A percentile compares a stretch with the other conserved stretches of the same genome.
These are phyloP conservation scores for Pao palembangensis DNA, from an alignment of 2,113 vertebrate species.

Conservation along the genomic window DNA sequence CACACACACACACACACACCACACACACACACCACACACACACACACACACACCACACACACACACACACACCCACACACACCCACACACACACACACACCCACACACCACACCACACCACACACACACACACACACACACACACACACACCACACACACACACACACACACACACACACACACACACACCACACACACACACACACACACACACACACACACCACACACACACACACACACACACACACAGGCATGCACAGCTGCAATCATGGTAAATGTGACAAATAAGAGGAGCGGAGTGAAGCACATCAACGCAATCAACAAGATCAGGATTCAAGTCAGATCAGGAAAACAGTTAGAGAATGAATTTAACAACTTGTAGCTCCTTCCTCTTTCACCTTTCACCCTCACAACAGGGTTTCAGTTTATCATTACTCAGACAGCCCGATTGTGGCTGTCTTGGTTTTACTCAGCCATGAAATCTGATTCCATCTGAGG, in stretches of 20 bases:
- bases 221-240: neutral
- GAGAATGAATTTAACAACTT: neutral
- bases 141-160: constrained; percentile 6
- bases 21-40: constrained; percentile 23
- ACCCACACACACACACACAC: constrained; percentile 1
- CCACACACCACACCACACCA: too few relatives aligned
- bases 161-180: neutral
- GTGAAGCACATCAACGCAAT: neutral
- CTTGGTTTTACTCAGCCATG: constrained; percentile 39
- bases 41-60: neutral
- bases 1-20: constrained; percentile 4
- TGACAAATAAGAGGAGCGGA: neutral
- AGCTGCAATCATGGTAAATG: too few relatives aligned
- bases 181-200: constrained; percentile 6
- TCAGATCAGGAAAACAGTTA: constrained; percentile 1
- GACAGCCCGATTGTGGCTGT: constrained; percentile 30
- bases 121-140: neutral
- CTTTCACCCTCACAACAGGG: constrained; percentile 32
- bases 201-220: constrained; percentile 3
- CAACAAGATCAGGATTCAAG: too few relatives aligned
- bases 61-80: constrained; percentile 1
- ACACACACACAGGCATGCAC: neutral
- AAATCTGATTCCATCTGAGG: constrained; percentile 8
- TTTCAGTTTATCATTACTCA: constrained; percentile 38
- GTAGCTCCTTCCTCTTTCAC: constrained; percentile 21